Evolutionary conservation across 2,888 invertebrate species (phyloP), one percentile per base, ranked within the genome.

Genomic region (Leucophenga maculata): DNA sequence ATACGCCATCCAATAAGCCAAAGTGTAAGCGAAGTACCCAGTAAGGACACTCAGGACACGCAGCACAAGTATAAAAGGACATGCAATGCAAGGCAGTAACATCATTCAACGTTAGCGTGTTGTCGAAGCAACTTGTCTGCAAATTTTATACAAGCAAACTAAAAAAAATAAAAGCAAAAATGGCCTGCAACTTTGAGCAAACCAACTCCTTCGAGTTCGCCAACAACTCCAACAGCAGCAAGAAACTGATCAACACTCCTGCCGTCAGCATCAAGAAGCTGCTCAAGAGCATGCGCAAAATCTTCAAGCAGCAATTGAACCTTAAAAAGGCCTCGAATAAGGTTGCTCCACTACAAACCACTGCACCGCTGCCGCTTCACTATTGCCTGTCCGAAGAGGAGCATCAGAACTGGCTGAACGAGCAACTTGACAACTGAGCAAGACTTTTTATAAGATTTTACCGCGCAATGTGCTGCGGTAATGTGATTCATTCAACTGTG

Each of bases 381-480:
- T 67, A 70, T 26, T 74, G 74, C 55, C 55, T 70, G 72, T 69
- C 74, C 50, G 73, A 77, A 60, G 75, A 75, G 55, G 75, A 77
- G 70, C 65, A 74, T 60, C 74, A 75, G 62, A 77, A 77, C 65
- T 72, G 70, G 66, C 60, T 74, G 67, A 77, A 75, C 60, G 75
- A 75, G 67, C 73, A 72, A 72, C 59, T 68, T 20, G 77, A 74
- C 18, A n/a, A n/a, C 50, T 64, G 32, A 48, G 60, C 67, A 54
- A 65, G n/a, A 46, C 13, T 3, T 59, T 32, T 59, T 59, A n/a
- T 6, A 20, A 16, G n/a, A 62, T 18, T 13, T 9, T 6, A 20
- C 11, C 13, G 26, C 3, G 6, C 8, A 31, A 31, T n/a, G n/a
- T n/a, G n/a, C 11, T 16, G 6, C 31, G 32, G 32, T 11, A 59